phyloP scores from a whole-genome alignment of 2,797 vertebrate species.

The Xyrichtys novacula region DNA sequence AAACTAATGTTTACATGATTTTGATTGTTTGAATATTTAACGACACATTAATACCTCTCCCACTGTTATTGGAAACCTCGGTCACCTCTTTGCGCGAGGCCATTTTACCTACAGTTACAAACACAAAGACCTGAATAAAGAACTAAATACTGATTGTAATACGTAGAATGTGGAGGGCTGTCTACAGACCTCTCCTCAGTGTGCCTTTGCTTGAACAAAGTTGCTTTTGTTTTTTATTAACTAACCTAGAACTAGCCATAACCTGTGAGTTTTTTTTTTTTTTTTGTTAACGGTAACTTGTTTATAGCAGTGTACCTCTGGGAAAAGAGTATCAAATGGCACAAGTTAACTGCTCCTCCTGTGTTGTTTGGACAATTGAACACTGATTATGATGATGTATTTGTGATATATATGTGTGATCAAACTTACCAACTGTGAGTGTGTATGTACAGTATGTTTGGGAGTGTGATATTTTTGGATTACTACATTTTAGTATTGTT shows the following conservation, averaged over 20 bases:
- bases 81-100: conserved; percentile 1
- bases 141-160: background rate
- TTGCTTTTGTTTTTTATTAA: conserved; percentile 13
- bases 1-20: background rate
- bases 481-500: conserved; percentile 53
- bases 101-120: background rate
- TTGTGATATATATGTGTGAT: conserved; percentile 32
- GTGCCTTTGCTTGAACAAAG: conserved; percentile 7
- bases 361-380: conserved; percentile 48
- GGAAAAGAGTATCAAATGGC: too few species aligned
- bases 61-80: conserved; percentile 12
- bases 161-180: conserved; percentile 7
- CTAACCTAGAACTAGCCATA: background rate
- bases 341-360: too few species aligned
- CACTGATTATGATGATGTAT: conserved; percentile 37
- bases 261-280: background rate
- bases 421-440: conserved; percentile 26
- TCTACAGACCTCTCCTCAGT: conserved; percentile 10
- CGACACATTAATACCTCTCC: conserved; percentile 16
- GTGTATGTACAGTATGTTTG: background rate
- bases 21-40: conserved; percentile 27
- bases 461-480: conserved; percentile 12
- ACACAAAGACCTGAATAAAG: background rate
- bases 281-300: conserved; percentile 5
- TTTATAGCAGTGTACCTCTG: conserved; percentile 20